A percentile compares a stretch with the other conserved stretches of the same genome.
These are phyloP conservation scores for Conger conger DNA, from an alignment of 2,113 vertebrate genomes.

Conservation along the genomic window DNA sequence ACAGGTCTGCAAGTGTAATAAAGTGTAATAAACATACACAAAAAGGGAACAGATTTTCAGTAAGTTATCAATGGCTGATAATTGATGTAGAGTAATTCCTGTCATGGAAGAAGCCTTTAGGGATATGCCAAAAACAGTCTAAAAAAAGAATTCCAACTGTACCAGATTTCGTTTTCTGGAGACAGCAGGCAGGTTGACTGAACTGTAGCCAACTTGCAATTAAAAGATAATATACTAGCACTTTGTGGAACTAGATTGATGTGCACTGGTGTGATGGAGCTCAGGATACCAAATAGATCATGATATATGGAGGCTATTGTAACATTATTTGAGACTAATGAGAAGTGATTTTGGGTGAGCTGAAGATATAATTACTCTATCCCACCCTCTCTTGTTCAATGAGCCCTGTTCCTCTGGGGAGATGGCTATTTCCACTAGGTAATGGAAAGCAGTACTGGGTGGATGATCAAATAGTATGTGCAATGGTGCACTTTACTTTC, in stretches of 20 bases:
- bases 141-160: conserved; percentile 17
- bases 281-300: conserved; percentile 47
- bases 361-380: conserved; percentile 72
- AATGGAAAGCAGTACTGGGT: conserved; percentile 59
- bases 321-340: conserved; percentile 62
- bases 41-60: conserved; percentile 22
- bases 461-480: conserved; percentile 64
- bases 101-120: not conserved
- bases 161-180: conserved; percentile 34
- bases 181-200: conserved; percentile 41
- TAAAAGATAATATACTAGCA: conserved; percentile 56
- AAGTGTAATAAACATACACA: no score
- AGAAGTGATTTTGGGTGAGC: conserved; percentile 67
- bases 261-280: conserved; percentile 32
- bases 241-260: conserved; percentile 43
- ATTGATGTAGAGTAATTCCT: conserved; percentile 11
- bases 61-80: conserved; percentile 24
- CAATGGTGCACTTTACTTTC: conserved; percentile 58
- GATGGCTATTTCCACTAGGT: conserved; percentile 65
- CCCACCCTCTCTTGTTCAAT: conserved; percentile 70
- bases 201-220: conserved; percentile 55
- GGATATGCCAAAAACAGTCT: not conserved
- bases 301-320: conserved; percentile 57
- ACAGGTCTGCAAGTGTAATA: no score
- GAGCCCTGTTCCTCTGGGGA: conserved; percentile 67